These are phyloP conservation scores for Trissolcus japonicus DNA, from an alignment of 2,888 invertebrate genomes.

Conservation along the genomic window DNA sequence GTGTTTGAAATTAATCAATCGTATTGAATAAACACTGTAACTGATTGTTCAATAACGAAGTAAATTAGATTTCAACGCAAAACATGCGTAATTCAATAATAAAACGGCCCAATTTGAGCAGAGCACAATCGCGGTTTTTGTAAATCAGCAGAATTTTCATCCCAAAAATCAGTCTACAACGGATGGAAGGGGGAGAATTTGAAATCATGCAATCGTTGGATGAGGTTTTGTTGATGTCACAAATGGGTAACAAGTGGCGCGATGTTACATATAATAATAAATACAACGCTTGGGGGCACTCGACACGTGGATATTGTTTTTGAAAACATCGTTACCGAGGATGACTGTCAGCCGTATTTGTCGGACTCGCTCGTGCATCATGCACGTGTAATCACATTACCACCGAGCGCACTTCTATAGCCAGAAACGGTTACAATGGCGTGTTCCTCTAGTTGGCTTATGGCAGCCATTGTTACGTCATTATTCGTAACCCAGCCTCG, in stretches of 20 bases:
- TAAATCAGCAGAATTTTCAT: too few species aligned
- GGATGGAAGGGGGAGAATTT: conserved; percentile 19
- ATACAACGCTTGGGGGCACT: conserved; percentile 56
- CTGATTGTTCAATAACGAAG: conserved; percentile 18
- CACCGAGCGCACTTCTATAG: conserved; percentile 59
- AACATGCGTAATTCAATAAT: conserved; percentile 28
- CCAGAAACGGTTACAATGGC: conserved; percentile 67
- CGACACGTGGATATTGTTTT: conserved; percentile 74
- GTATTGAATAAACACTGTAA: conserved; percentile 9
- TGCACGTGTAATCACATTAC: conserved; percentile 71
- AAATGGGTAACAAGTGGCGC: conserved; percentile 56
- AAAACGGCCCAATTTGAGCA: conserved; percentile 23
- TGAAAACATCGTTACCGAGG: conserved; percentile 75
- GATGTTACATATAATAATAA: conserved; percentile 56
- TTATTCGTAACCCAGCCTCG: conserved; percentile 69
- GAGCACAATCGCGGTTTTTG: background rate
- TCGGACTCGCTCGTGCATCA: conserved; percentile 60
- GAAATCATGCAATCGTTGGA: conserved; percentile 52
- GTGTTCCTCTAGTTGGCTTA: conserved; percentile 69
- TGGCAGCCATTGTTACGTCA: conserved; percentile 75
- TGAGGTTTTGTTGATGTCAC: conserved; percentile 53
- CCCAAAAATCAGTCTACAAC: background rate
- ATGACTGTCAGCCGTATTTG: conserved; percentile 72
- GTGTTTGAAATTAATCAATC: conserved; percentile 3
- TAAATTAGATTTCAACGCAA: conserved; percentile 6